Evolutionary conservation across 2,113 vertebrate species (phyloP).

Genomic region (Passer domesticus): DNA sequence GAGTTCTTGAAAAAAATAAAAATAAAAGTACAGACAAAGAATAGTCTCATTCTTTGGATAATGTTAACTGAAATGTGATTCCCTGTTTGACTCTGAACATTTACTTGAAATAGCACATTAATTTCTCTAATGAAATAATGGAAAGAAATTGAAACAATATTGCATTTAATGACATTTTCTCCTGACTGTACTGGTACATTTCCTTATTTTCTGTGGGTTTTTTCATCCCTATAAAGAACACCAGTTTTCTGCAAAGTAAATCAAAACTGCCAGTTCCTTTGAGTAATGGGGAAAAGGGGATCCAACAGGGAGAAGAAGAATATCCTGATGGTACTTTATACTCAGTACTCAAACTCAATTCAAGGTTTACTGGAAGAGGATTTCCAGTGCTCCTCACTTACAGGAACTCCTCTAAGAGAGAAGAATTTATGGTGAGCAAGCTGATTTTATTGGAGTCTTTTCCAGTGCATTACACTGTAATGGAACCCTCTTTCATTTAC

Average conservation of each 20-base stretch:
- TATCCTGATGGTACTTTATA: not conserved
- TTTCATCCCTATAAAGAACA: not conserved
- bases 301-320: not conserved
- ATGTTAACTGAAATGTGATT: not conserved
- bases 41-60: not conserved
- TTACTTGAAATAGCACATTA: slow-evolving; percentile 7
- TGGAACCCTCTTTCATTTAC: not conserved
- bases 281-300: not conserved
- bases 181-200: not conserved
- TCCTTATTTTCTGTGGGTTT: not conserved
- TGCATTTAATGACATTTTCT: not conserved
- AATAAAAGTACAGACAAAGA: not conserved
- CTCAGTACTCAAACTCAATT: not conserved
- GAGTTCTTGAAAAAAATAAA: not conserved
- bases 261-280: not conserved
- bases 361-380: slow-evolving; percentile 34
- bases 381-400: slow-evolving; percentile 6
- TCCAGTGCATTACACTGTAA: slow-evolving; percentile 16
- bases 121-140: not conserved
- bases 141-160: not conserved
- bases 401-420: slow-evolving; percentile 17
- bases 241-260: not conserved
- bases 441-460: slow-evolving; percentile 6
- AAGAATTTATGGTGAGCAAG: not conserved
- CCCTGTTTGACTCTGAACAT: not conserved